A percentile compares a stretch with the other conserved stretches of the same genome.
These are phyloP conservation scores for Emmelina monodactyla DNA, from an alignment of 2,888 invertebrate genomes.

Conservation along the genomic window DNA sequence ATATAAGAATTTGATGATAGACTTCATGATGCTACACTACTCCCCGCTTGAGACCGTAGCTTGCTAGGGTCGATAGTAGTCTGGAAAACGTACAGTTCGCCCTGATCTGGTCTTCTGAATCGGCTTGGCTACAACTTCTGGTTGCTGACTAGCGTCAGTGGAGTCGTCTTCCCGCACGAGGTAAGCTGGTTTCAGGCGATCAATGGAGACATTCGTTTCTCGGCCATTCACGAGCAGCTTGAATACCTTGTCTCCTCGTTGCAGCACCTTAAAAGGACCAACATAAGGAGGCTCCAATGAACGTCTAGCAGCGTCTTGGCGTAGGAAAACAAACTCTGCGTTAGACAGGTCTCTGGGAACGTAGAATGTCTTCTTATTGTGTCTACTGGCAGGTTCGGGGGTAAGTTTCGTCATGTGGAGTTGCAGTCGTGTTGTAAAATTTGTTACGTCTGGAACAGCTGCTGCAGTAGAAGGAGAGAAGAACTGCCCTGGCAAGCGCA, in stretches of 20 bases:
- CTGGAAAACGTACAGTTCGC: too few relatives aligned
- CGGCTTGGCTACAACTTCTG: too few relatives aligned
- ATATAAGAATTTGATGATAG: too few relatives aligned
- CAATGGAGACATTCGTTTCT: not conserved
- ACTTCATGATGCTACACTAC: too few relatives aligned
- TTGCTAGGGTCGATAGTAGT: too few relatives aligned
- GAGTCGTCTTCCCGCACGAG: not conserved
- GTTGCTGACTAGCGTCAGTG: too few relatives aligned
- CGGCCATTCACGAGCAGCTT: not conserved
- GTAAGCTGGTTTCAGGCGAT: not conserved
- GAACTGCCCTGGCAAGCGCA: not conserved
- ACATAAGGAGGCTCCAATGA: not conserved
- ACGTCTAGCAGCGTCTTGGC: not conserved
- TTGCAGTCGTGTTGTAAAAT: not conserved
- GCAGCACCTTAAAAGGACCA: not conserved
- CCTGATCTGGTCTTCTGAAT: too few relatives aligned
- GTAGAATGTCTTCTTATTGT: not conserved
- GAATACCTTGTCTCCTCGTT: not conserved
- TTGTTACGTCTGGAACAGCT: not conserved
- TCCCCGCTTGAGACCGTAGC: too few relatives aligned
- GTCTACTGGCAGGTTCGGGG: not conserved
- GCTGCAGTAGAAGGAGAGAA: not conserved
- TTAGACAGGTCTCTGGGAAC: not conserved
- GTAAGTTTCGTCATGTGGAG: not conserved
- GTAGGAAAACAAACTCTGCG: not conserved